These are phyloP conservation scores for Orchesella cincta DNA, from an alignment of 1,140 invertebrate genomes.

Conservation along the genomic window DNA sequence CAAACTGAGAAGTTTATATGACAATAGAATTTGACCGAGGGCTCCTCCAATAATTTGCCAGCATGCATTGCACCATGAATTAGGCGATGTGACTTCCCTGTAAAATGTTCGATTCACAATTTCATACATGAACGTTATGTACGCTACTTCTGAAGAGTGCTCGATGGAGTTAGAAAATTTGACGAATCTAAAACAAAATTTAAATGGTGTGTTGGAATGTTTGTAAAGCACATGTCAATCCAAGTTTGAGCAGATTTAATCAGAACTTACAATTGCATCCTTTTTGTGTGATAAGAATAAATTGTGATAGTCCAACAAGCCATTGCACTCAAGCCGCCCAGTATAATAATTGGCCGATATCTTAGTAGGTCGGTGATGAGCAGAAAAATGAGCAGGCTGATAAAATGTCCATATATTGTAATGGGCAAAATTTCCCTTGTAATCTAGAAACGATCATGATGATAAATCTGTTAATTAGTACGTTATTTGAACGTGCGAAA, in stretches of 20 bases:
- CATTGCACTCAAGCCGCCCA: slow-evolving; percentile 71
- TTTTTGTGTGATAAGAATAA: slow-evolving; percentile 59
- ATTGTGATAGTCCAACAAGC: slow-evolving; percentile 71
- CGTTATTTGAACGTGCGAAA: too few species aligned
- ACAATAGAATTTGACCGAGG: slow-evolving; percentile 67
- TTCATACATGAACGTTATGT: slow-evolving; percentile 90
- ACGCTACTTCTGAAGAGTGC: slow-evolving; percentile 85
- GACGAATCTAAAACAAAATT: too few species aligned
- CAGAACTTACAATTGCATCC: slow-evolving; percentile 38
- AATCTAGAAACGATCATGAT: slow-evolving; percentile 64
- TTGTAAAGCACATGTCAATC: too few species aligned
- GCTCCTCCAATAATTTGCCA: slow-evolving; percentile 70
- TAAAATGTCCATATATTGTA: slow-evolving; percentile 75
- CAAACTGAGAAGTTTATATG: slow-evolving; percentile 50
- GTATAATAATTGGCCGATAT: slow-evolving; percentile 83
- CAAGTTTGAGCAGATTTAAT: too few species aligned
- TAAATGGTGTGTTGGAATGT: too few species aligned
- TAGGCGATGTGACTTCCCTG: slow-evolving; percentile 72
- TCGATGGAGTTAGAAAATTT: slow-evolving; percentile 65
- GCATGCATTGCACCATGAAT: slow-evolving; percentile 69
- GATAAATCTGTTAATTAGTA: too few species aligned
- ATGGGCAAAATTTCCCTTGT: slow-evolving; percentile 77
- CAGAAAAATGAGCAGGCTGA: slow-evolving; percentile 71
- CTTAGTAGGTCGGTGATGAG: slow-evolving; percentile 78
- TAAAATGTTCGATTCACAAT: slow-evolving; percentile 77